These are phyloP conservation scores for Urosaurus nigricauda DNA, from an alignment of 2,797 vertebrate species.

Conservation along the genomic window DNA sequence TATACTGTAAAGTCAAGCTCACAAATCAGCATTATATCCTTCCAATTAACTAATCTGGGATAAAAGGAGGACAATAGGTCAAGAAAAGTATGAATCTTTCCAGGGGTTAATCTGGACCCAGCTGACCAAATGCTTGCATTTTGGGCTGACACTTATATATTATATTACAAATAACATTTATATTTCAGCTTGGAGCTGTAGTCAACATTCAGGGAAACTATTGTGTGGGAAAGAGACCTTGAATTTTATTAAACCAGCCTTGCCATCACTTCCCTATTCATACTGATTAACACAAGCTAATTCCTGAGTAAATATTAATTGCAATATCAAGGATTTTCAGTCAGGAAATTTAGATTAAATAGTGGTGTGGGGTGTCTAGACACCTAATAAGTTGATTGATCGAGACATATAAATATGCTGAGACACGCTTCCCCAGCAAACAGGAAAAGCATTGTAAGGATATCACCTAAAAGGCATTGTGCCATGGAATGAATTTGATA, in stretches of 20 bases:
- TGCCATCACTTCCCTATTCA: background rate
- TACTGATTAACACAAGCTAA: conserved; percentile 9
- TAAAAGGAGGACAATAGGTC: background rate
- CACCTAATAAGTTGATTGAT: background rate
- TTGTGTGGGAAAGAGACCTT: background rate
- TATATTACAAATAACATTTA: background rate
- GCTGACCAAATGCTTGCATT: background rate
- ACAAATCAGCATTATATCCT: background rate
- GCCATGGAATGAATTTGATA: background rate
- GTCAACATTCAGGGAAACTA: background rate
- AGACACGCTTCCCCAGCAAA: conserved; percentile 3
- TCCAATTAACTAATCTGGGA: background rate
- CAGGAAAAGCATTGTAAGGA: background rate
- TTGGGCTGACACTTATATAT: background rate
- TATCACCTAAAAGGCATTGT: background rate
- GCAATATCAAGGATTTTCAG: background rate
- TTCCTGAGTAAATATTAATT: conserved; percentile 8
- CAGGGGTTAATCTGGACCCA: background rate
- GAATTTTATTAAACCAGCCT: background rate
- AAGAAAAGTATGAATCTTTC: no score
- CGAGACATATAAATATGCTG: background rate
- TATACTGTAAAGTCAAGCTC: conserved; percentile 17
- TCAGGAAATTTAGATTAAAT: background rate
- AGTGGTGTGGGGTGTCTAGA: background rate
- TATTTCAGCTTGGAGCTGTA: background rate